Conservation (phyloP, 2,888 invertebrate genomes). For the Andrena hattorfiana region DNA sequence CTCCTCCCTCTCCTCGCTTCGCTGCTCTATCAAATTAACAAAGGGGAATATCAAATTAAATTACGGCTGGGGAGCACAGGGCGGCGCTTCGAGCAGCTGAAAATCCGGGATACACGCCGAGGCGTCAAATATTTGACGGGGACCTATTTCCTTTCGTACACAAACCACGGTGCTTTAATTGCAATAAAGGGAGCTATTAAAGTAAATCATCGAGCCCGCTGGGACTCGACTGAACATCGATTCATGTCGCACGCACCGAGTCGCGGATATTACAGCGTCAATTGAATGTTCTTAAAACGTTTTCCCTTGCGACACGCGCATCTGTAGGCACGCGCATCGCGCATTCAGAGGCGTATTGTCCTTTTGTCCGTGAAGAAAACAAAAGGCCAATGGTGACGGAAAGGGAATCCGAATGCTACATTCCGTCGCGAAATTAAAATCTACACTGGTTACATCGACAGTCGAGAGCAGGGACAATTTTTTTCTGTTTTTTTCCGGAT, state of each 20-base stretch:
- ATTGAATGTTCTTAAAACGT: conserved; percentile 64
- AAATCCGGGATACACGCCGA: conserved; percentile 59
- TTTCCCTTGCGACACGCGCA: conserved; percentile 48
- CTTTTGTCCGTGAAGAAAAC: conserved; percentile 24
- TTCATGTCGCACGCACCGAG: conserved; percentile 33
- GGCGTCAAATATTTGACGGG: conserved; percentile 72
- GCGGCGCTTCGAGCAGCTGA: conserved; percentile 56
- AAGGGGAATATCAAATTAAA: conserved; percentile 81
- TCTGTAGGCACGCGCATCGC: conserved; percentile 22
- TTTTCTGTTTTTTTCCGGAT: conserved; percentile 27
- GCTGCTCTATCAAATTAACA: conserved; percentile 75
- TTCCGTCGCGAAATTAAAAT: conserved; percentile 77
- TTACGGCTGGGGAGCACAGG: conserved; percentile 64
- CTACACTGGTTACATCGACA: conserved; percentile 52
- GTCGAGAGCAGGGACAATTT: conserved; percentile 24
- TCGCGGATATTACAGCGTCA: conserved; percentile 48
- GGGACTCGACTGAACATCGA: conserved; percentile 50
- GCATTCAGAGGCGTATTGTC: conserved; percentile 36
- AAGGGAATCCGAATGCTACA: conserved; percentile 46
- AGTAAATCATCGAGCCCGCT: conserved; percentile 28
- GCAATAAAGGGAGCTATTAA: conserved; percentile 64
- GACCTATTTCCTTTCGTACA: conserved; percentile 54
- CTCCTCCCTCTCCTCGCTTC: conserved; percentile 27
- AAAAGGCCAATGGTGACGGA: conserved; percentile 25
- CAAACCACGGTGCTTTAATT: conserved; percentile 45